Evolutionary conservation across 2,888 invertebrate genomes (phyloP).

Genomic region (Anticlea derivata): DNA sequence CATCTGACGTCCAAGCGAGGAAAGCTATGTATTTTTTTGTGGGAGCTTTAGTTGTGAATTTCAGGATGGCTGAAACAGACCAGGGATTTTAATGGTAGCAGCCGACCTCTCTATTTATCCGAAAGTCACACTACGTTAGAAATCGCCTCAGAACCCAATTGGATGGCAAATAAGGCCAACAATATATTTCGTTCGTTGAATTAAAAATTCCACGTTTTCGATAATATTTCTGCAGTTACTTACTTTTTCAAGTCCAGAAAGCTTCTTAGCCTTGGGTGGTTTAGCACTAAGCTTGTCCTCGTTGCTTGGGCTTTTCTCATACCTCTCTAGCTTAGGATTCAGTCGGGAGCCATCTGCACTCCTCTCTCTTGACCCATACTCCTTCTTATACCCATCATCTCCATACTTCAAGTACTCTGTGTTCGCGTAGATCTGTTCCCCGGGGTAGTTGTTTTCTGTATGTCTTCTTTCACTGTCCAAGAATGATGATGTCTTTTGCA

Average conservation of each 20-base stretch:
- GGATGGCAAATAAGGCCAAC: no score
- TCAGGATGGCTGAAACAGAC: no score
- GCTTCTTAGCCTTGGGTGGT: constrained; percentile 86
- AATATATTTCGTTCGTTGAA: no score
- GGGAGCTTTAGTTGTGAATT: no score
- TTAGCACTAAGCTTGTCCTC: constrained; percentile 81
- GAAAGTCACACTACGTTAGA: no score
- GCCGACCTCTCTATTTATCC: no score
- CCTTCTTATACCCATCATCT: constrained; percentile 68
- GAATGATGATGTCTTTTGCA: constrained; percentile 86
- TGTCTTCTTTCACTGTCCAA: constrained; percentile 89
- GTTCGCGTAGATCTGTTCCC: constrained; percentile 75
- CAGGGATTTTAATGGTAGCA: no score
- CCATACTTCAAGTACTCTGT: constrained; percentile 67
- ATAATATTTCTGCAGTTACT: no score
- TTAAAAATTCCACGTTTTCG: no score
- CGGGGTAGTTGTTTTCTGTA: constrained; percentile 85
- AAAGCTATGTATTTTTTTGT: no score
- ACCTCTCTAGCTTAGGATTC: constrained; percentile 86
- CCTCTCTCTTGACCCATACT: constrained; percentile 71
- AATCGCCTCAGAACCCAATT: no score
- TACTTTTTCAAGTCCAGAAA: constrained; percentile 89
- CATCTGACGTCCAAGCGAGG: no score
- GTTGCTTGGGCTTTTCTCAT: constrained; percentile 76
- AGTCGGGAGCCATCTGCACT: constrained; percentile 87